phyloP scores from a whole-genome alignment of 2,888 invertebrate species.

The Chaetoderma sp. region DNA sequence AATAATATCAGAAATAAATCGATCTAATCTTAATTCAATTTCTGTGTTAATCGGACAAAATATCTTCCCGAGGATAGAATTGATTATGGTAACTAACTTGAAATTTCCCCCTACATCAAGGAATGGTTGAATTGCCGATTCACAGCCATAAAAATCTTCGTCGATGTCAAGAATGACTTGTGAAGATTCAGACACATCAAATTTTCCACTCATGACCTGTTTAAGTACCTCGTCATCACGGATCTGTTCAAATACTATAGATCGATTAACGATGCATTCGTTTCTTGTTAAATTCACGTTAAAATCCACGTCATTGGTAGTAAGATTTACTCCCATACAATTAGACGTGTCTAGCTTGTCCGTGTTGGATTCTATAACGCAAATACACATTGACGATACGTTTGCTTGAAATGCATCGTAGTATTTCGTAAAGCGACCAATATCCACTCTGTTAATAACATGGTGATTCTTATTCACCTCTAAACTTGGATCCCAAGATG shows the following conservation, averaged over 20 bases:
- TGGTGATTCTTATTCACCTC: no score
- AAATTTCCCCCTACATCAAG: constrained; percentile 37
- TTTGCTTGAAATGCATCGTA: no score
- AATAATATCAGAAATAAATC: constrained; percentile 16
- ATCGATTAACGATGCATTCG: constrained; percentile 39
- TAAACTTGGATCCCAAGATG: constrained; percentile 52
- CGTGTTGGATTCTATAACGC: no score
- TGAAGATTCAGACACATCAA: constrained; percentile 4
- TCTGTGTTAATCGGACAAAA: constrained; percentile 43
- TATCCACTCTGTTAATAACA: no score
- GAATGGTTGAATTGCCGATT: constrained; percentile 44
- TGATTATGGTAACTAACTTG: constrained; percentile 33
- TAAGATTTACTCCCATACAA: no score
- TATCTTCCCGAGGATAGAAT: constrained; percentile 37
- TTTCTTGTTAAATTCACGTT: background rate
- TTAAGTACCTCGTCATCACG: constrained; percentile 40
- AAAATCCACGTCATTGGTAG: background rate
- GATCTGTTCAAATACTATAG: constrained; percentile 41
- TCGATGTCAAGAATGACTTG: constrained; percentile 54
- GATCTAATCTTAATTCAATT: constrained; percentile 44
- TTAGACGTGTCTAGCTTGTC: no score
- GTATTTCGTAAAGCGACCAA: no score
- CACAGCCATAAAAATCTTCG: constrained; percentile 57
- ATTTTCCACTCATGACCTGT: constrained; percentile 27
- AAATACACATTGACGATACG: no score